Evolutionary conservation across 2,888 invertebrate genomes (phyloP), one percentile per base, ranked within the genome.

Genomic region (Tetragonisca angustula): DNA sequence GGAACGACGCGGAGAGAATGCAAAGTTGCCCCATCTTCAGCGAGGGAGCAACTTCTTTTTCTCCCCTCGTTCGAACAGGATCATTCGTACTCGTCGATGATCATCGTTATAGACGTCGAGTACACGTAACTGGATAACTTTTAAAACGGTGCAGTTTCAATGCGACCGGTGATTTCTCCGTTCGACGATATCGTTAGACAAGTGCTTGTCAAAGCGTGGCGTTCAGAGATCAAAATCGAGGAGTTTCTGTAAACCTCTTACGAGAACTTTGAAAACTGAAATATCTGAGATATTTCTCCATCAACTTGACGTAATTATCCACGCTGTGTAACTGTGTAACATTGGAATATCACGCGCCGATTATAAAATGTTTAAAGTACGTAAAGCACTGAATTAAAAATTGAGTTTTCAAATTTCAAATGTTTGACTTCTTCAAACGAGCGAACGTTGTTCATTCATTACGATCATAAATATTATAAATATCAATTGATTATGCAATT

Each of bases 51-150:
- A 65, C 50, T 74, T 43, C 32, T 43, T 76, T 17, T 9, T 43
- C 9, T 43, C 43, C 43, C 43, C 43, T 43, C 27, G 27, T 43
- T 32, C 27, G 15, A 27, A 17, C 27, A 21, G 64, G 59, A 82
- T 74, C 68, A 74, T 64, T 74, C 52, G 17, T 64, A 54, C 64
- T 61, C 27, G 56, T 4, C 15, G 36, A 59, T 70, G 56, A 74
- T 79, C 74, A 82, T 74, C 69, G 61, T 65, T 79, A 62, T 69
- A 79, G 79, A 54, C 78, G 56, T 69, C 56, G 24, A 77, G 32
- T 32, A 24, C 50, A 69, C 62, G 36, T 79, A 79, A 76, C 43
- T 24, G n/a, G 52, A 27, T 62, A 79, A 79, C 64, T 79, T 77
- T 70, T 56, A 77, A 79, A 69, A 0, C 49, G 54, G 17, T 24